Base-by-base conservation (phyloP, 2,888 invertebrate genomes). In the Nysson spinosus region DNA sequence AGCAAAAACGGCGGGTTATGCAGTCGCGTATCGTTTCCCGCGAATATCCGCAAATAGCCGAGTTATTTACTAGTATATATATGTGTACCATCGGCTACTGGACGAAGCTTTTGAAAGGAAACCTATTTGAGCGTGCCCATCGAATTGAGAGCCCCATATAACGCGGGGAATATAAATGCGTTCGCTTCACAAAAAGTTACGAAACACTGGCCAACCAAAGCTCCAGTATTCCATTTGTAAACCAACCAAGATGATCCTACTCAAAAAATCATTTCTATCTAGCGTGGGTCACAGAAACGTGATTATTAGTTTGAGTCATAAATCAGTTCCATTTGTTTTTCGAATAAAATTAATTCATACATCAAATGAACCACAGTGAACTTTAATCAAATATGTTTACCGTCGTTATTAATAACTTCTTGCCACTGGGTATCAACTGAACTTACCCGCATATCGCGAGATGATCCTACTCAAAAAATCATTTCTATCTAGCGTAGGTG, bases 41-140 rank as follows among this genome's bases (percentile, higher is more conserved):
- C 49, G 49, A 55, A 61, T 70, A 62, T 65, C 56, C 42, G 66
- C 61, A 49, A 66, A 66, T 70, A 62, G 51, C 44, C 24, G 30
- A 14, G 32, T 51, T 62, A 56, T 74, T 72, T 66, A 55, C 51
- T 42, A 43, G 42, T 28, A 28, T 16, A 6, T 22, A 11, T 11
- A 19, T 20, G 9, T 22, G 26, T 35, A 50, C 35, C 19, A 30
- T 16, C 32, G 22, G 7, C 32, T n/a, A 34, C 20, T 44, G 47
- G 57, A 11, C 51, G 54, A 28, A 51, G 24, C 54, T 47, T 61
- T 60, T 69, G 64, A 68, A 72, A 72, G 51, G 63, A 56, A 34
- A 32, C 39, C 63, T 43, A 50, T 69, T 63, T 54, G 43, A 46
- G 37, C 52, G 42, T 54, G 34, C 24, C 39, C 54, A 47, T 51